These are phyloP conservation scores for Eupithecia centaureata DNA, from an alignment of 2,888 invertebrate genomes.

Conservation along the genomic window DNA sequence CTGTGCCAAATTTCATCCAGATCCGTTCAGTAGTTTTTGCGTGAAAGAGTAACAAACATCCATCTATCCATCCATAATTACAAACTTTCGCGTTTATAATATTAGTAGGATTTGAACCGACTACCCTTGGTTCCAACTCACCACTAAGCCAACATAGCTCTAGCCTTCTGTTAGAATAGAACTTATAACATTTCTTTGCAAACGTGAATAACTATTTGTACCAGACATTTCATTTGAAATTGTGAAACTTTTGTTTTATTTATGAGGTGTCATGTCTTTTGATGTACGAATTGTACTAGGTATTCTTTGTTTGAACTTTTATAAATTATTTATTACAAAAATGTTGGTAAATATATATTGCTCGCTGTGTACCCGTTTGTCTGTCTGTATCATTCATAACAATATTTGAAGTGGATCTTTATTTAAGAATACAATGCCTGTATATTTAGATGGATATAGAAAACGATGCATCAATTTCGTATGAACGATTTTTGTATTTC, in stretches of 20 bases:
- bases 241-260: slow-evolving; percentile 1
- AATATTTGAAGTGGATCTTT: no score
- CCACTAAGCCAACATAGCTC: background rate
- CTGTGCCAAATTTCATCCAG: no score
- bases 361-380: background rate
- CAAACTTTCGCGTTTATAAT: no score
- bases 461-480: no score
- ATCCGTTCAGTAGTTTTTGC: no score
- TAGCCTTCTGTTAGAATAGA: background rate
- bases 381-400: background rate
- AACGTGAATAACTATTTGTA: background rate
- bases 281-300: background rate
- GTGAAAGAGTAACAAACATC: no score
- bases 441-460: no score
- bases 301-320: background rate
- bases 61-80: no score
- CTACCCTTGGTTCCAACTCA: background rate
- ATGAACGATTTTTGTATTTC: no score
- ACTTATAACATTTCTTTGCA: background rate
- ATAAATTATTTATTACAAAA: background rate
- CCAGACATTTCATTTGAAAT: background rate
- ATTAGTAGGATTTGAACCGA: background rate
- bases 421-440: no score
- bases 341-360: no score
- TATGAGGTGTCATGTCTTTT: slow-evolving; percentile 1